These are phyloP conservation scores for Tokudaia tokunoshimensis DNA, from an alignment of 2,797 vertebrate species.

Conservation along the genomic window DNA sequence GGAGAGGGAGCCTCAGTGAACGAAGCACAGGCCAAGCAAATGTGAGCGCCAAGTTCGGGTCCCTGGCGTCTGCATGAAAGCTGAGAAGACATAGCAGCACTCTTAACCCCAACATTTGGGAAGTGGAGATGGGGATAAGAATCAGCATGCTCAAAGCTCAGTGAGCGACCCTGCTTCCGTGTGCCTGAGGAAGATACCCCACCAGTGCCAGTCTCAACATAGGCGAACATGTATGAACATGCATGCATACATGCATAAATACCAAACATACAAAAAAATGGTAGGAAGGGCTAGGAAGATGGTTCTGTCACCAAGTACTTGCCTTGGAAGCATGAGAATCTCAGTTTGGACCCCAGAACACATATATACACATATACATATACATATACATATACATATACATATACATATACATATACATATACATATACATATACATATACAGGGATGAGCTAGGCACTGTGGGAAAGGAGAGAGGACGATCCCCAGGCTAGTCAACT, in stretches of 20 bases:
- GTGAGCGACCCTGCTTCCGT: neutral
- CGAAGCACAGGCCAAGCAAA: neutral
- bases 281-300: neutral
- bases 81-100: neutral
- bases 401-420: no score
- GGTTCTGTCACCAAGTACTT: neutral
- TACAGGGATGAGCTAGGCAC: no score
- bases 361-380: no score
- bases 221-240: neutral
- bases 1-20: neutral
- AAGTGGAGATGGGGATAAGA: no score
- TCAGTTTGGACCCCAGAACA: neutral
- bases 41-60: neutral
- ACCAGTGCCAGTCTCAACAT: neutral
- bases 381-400: no score
- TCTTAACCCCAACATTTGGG: neutral
- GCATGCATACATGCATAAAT: neutral
- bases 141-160: neutral
- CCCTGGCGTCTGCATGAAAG: neutral
- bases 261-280: neutral
- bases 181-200: neutral
- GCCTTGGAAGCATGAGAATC: neutral
- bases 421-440: no score
- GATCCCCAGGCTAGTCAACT: neutral
- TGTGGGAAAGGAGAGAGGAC: neutral